Base-by-base conservation (phyloP, 2,888 invertebrate species). In the Oscheius onirici region DNA sequence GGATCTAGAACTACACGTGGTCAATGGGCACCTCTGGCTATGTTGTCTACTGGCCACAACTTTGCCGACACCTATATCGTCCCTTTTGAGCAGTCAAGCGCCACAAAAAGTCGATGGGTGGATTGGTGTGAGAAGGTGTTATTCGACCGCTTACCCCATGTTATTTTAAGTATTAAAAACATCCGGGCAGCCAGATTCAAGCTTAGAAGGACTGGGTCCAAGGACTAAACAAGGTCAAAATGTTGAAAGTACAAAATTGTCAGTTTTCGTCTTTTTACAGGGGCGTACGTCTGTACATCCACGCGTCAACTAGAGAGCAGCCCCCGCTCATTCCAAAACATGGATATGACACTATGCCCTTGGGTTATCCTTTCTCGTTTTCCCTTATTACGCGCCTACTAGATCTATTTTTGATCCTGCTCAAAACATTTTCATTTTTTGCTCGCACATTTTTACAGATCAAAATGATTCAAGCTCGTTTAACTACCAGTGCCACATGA, bases 171-270 rank as follows among this genome's bases (percentile, higher is more conserved):
- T 24, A 2, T 22, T 51, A 20, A 51, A 51, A 51, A 51, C 51
- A 51, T 51, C 51, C 51, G 51, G 51, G 51, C n/a, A n/a, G n/a
- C 20, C 22, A 51, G 51, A 51, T 6, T 34, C 34, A 34, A 34
- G 34, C 34, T 34, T 34, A n/a, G n/a, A n/a, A n/a, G n/a, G n/a
- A n/a, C n/a, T n/a, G 34, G 8, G 34, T 34, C 8, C 34, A 34
- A 34, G 34, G 8, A 34, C 34, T 34, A 34, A 8, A 34, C 0
- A 34, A 34, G 34, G 34, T 8, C 8, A 34, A 34, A 34, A 34
- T 6, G 3, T 34, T 3, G 8, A 34, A 34, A 34, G 8, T 34
- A 34, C n/a, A n/a, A n/a, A 34, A 34, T 34, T 51, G 51, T 3
- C 51, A 51, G 51, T 51, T 20, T 24, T 24, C 24, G 20, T 51